Evolutionary conservation across 2,888 invertebrate genomes (phyloP), one percentile per base, ranked within the genome.

Genomic region (Graphium colonna): DNA sequence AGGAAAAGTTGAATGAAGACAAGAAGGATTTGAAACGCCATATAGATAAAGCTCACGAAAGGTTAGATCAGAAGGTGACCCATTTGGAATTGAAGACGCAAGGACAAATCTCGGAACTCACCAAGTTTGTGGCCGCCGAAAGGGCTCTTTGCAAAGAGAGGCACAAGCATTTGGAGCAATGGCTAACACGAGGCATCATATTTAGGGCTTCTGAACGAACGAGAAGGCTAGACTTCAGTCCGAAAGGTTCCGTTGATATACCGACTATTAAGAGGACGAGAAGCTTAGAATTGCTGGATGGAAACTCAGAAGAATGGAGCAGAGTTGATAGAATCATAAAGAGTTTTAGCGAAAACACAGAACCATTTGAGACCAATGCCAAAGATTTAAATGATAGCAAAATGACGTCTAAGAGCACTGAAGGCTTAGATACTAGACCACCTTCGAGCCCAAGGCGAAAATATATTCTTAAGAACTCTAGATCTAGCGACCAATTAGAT

Each of bases 1-100:
- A 97, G 73, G 94, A 95, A 36, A 93, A 94, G 59, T 77, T 97
- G 47, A 95, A 95, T 65, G 92, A 93, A 63, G 95, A 96, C 67
- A 95, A 95, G 64, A 92, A 94, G 57, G 95, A 96, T 65, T 75
- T 96, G 63, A 93, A 96, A 75, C 92, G 93, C 55, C 93, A 93
- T 64, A 94, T 96, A 28, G 94, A 95, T 68, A 91, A 93, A 67
- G 95, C 96, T 0, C 95, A 96, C 70, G 94, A 95, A 58, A 92
- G 93, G 60, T 78, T 97, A 42, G 95, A 95, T 58, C 93, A 95
- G 62, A 94, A 96, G 67, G 95, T 97, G 0, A 94, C 95, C 3
- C 94, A 94, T 64, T 82, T 96, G 50, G 95, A 96, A 69, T 92
- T 93, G 69, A 91, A 92, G 60, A 95, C 95, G 0, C 92, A 93